A percentile compares a stretch with the other conserved stretches of the same genome.
Conservation (phyloP, 2,888 invertebrate genomes). For the Pantelozetes paolii region DNA sequence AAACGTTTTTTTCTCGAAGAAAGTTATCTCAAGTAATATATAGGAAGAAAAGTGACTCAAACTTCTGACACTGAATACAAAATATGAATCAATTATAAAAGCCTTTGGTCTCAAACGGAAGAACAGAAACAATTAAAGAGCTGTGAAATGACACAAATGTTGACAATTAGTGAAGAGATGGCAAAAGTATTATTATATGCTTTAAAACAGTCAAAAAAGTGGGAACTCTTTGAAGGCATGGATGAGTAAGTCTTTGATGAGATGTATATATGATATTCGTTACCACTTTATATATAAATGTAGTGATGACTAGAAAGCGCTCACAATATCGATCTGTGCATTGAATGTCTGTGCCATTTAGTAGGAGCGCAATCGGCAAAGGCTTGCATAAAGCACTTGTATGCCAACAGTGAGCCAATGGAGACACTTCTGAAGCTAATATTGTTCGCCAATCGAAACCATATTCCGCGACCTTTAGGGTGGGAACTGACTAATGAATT, state of each 20-base stretch:
- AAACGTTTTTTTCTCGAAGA: not conserved
- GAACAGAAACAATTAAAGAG: conserved; percentile 20
- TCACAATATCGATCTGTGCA: conserved; percentile 16
- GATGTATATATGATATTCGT: conserved; percentile 34
- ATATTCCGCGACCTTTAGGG: conserved; percentile 32
- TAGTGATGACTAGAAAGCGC: conserved; percentile 22
- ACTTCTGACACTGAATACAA: too few relatives aligned
- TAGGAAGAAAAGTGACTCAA: conserved; percentile 4
- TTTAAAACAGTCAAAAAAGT: not conserved
- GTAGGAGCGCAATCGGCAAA: conserved; percentile 28
- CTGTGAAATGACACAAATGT: too few relatives aligned
- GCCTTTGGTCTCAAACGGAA: conserved; percentile 18
- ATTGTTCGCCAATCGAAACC: conserved; percentile 11
- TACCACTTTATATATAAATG: conserved; percentile 33
- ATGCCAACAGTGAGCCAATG: conserved; percentile 21
- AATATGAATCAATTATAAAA: conserved; percentile 2
- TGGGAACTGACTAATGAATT: conserved; percentile 31
- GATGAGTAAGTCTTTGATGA: conserved; percentile 29
- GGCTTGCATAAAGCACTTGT: conserved; percentile 17
- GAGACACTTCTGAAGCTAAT: conserved; percentile 23
- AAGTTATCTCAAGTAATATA: not conserved
- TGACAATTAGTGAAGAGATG: not conserved
- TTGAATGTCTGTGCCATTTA: conserved; percentile 11
- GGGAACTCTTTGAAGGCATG: conserved; percentile 3
- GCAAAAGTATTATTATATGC: not conserved